Evolutionary conservation across 2,888 invertebrate species (phyloP).

Genomic region (Stenurella melanura): DNA sequence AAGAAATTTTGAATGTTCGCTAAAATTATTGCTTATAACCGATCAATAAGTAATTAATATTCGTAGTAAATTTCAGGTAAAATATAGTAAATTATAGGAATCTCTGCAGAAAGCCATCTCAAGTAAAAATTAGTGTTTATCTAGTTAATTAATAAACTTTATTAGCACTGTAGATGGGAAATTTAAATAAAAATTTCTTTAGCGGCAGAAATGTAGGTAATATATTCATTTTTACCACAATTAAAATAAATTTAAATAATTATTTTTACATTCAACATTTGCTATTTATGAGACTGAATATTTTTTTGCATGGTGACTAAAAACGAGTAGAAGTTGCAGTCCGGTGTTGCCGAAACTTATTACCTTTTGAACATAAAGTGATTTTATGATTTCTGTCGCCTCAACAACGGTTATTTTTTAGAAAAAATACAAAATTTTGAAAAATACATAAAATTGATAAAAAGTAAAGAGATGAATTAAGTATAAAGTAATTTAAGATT

Average conservation of each 20-base stretch:
- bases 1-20: conserved; percentile 41
- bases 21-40: conserved; percentile 43
- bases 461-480: too few species aligned
- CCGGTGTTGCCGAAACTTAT: too few species aligned
- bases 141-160: conserved; percentile 45
- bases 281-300: too few species aligned
- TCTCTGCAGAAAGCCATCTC: conserved; percentile 42
- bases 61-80: conserved; percentile 31
- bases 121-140: conserved; percentile 46
- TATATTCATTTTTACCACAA: not conserved
- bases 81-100: conserved; percentile 44
- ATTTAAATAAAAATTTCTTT: not conserved
- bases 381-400: too few species aligned
- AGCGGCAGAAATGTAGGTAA: not conserved
- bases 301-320: too few species aligned
- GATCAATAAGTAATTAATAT: conserved; percentile 42
- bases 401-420: too few species aligned
- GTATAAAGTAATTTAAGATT: too few species aligned
- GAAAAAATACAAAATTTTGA: too few species aligned
- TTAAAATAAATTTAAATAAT: not conserved
- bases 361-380: too few species aligned
- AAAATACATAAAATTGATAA: too few species aligned
- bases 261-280: too few species aligned
- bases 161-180: conserved; percentile 39
- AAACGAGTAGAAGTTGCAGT: too few species aligned